Conservation (phyloP, 2,888 invertebrate species). For the Teinopalpus imperialis region DNA sequence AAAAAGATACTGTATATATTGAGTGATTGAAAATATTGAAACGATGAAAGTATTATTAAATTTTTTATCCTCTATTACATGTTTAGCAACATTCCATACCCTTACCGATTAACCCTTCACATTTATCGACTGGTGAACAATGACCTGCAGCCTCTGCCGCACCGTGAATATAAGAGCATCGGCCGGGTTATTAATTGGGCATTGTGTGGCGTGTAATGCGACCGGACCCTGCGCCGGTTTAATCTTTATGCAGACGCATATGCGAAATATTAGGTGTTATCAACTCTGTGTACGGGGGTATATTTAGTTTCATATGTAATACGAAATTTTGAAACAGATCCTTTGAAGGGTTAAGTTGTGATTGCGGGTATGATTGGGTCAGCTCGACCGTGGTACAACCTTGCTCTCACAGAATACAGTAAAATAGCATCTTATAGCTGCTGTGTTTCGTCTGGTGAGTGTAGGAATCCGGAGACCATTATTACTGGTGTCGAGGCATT, state of each 20-base stretch:
- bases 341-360: too few species aligned
- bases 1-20: too few species aligned
- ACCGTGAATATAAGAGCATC: conserved; percentile 13
- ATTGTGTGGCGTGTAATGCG: conserved; percentile 47
- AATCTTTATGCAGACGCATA: conserved; percentile 49
- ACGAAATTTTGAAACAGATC: too few species aligned
- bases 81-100: neutral
- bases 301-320: conserved; percentile 14
- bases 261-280: conserved; percentile 29
- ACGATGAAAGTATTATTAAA: neutral
- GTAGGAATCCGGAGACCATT: too few species aligned
- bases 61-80: conserved; percentile 2
- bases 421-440: too few species aligned
- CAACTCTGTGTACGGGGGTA: conserved; percentile 3
- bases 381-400: too few species aligned
- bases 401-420: too few species aligned
- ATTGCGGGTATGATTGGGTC: too few species aligned
- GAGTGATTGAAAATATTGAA: too few species aligned
- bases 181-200: conserved; percentile 45
- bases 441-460: too few species aligned
- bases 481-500: too few species aligned
- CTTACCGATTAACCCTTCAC: conserved; percentile 23
- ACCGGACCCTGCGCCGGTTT: conserved; percentile 34
- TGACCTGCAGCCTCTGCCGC: neutral
- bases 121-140: conserved; percentile 20